Evolutionary conservation across 2,888 invertebrate genomes (phyloP).

Genomic region (Antheraea assamensis): DNA sequence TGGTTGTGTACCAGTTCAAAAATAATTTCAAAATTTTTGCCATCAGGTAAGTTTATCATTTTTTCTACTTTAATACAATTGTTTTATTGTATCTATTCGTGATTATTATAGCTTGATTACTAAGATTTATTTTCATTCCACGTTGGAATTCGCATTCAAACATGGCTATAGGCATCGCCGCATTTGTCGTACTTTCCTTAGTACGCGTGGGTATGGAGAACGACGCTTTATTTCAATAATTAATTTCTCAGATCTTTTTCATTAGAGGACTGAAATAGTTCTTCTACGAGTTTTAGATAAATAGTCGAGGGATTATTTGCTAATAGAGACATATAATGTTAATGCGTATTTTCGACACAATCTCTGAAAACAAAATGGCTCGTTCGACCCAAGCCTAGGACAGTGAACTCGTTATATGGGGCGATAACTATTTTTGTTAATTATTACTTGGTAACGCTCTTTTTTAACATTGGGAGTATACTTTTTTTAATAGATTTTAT

Average conservation of each 20-base stretch:
- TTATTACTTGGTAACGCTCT: constrained; percentile 37
- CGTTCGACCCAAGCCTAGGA: constrained; percentile 79
- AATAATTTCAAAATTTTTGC: constrained; percentile 82
- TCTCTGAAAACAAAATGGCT: constrained; percentile 83
- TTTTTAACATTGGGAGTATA: constrained; percentile 35
- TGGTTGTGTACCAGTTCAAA: constrained; percentile 81
- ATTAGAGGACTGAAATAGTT: constrained; percentile 70
- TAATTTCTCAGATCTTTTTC: constrained; percentile 80
- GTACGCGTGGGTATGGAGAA: constrained; percentile 78
- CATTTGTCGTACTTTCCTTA: constrained; percentile 79
- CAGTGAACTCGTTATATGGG: constrained; percentile 79
- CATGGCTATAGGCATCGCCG: constrained; percentile 79
- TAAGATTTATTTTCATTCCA: constrained; percentile 69
- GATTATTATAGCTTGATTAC: constrained; percentile 56
- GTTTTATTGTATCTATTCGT: constrained; percentile 61
- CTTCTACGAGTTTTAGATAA: constrained; percentile 75
- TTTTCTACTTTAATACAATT: constrained; percentile 63
- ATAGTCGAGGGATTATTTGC: constrained; percentile 70
- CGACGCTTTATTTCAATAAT: constrained; percentile 78
- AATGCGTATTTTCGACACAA: constrained; percentile 81
- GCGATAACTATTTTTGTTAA: constrained; percentile 67
- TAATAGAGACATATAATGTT: constrained; percentile 71
- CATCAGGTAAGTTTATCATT: constrained; percentile 77
- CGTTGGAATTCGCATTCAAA: constrained; percentile 81
- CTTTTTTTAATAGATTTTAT: constrained; percentile 34